phyloP scores from a whole-genome alignment of 1,140 invertebrate species.

The Papilio machaon region DNA sequence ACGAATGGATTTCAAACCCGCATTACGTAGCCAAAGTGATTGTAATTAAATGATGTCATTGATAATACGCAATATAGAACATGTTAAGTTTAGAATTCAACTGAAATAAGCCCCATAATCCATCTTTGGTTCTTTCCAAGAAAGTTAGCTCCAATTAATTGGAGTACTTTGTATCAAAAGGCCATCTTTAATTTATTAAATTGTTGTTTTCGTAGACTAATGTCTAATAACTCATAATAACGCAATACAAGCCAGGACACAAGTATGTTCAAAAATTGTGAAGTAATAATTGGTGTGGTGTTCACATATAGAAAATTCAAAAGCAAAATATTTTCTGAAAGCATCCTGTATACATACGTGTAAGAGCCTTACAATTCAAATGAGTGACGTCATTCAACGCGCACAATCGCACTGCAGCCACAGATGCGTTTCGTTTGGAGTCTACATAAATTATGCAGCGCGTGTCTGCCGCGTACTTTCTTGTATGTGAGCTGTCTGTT shows the following conservation, averaged over 20 bases:
- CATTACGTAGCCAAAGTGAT: conserved; percentile 12
- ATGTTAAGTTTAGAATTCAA: background rate
- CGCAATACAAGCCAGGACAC: too few species aligned
- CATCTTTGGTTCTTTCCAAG: background rate
- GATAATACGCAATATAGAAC: background rate
- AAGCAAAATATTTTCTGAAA: background rate
- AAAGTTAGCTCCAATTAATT: too few species aligned
- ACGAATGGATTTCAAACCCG: conserved; percentile 16
- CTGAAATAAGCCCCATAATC: background rate
- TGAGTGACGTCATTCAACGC: conserved; percentile 2
- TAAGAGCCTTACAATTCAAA: background rate
- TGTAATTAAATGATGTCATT: conserved; percentile 3
- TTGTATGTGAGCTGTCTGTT: background rate
- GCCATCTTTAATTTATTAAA: too few species aligned
- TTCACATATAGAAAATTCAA: background rate
- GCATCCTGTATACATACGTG: background rate
- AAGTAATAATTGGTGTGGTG: background rate
- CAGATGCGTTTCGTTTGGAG: conserved; percentile 22
- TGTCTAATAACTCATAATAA: too few species aligned
- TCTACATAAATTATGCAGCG: conserved; percentile 26
- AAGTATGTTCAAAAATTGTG: background rate
- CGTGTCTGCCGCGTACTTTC: background rate
- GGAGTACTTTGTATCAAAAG: too few species aligned
- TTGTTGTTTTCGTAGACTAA: too few species aligned
- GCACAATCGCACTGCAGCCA: background rate